These are phyloP conservation scores for Lacanobia oleracea DNA, from an alignment of 2,888 invertebrate species.

Conservation along the genomic window DNA sequence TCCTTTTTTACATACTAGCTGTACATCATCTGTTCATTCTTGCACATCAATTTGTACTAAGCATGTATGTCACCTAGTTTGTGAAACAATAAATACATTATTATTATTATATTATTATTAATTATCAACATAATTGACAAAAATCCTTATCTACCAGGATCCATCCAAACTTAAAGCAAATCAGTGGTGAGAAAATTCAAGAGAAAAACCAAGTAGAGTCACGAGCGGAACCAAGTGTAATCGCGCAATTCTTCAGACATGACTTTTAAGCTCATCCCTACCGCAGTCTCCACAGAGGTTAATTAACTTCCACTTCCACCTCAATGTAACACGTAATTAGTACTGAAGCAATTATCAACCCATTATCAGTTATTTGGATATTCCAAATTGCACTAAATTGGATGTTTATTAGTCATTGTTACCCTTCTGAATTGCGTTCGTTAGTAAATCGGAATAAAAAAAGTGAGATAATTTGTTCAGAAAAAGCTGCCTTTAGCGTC, in stretches of 20 bases:
- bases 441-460: not conserved
- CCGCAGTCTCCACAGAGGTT: slow-evolving; percentile 27
- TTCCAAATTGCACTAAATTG: slow-evolving; percentile 28
- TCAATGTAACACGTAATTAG: slow-evolving; percentile 32
- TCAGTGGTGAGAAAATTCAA: not conserved
- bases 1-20: too few relatives aligned
- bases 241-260: slow-evolving; percentile 23
- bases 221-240: not conserved
- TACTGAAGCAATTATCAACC: slow-evolving; percentile 19
- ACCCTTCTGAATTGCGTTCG: not conserved
- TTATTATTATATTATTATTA: too few relatives aligned
- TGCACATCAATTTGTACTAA: too few relatives aligned
- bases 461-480: not conserved
- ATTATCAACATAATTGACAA: too few relatives aligned
- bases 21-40: too few relatives aligned
- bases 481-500: not conserved
- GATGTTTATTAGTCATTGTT: slow-evolving; percentile 2
- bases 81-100: too few relatives aligned
- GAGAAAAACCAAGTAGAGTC: slow-evolving; percentile 1
- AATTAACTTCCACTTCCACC: slow-evolving; percentile 34
- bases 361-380: slow-evolving; percentile 22
- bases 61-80: too few relatives aligned
- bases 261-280: slow-evolving; percentile 29
- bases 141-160: too few relatives aligned
- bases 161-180: not conserved